Percentiles rank a stretch among this genome's conserved stretches.
These are phyloP conservation scores for Ormyrus rosae DNA, from an alignment of 2,888 invertebrate genomes.

Conservation along the genomic window DNA sequence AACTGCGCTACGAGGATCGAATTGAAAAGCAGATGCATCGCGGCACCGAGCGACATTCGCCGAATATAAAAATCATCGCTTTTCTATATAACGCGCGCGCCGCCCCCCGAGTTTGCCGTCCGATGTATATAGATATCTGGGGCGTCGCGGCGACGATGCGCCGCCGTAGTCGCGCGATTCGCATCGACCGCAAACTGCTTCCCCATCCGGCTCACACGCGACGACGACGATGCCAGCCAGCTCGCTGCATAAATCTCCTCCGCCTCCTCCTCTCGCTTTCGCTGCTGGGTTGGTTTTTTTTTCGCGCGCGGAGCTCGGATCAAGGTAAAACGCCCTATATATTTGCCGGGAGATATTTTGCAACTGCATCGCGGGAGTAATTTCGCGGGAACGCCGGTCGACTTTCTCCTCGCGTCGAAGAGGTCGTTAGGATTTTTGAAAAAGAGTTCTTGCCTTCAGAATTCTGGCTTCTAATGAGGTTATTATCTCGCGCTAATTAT, in stretches of 20 bases:
- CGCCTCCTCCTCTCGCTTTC: not conserved
- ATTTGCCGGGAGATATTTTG: too few relatives aligned
- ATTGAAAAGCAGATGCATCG: conserved; percentile 46
- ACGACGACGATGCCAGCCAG: conserved; percentile 29
- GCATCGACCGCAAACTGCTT: conserved; percentile 52
- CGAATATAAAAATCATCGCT: conserved; percentile 55
- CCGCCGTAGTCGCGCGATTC: conserved; percentile 15
- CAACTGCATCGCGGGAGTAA: too few relatives aligned
- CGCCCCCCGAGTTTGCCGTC: too few relatives aligned
- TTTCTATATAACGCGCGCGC: not conserved
- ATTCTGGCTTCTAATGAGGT: too few relatives aligned
- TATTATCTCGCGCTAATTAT: too few relatives aligned
- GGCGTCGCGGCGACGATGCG: too few relatives aligned
- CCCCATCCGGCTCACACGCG: conserved; percentile 32
- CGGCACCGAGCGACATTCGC: conserved; percentile 25
- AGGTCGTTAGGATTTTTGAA: too few relatives aligned
- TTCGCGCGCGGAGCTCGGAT: not conserved
- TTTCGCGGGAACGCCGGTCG: too few relatives aligned
- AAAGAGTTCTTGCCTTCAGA: too few relatives aligned
- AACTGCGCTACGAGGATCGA: conserved; percentile 37
- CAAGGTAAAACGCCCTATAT: too few relatives aligned
- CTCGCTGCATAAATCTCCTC: conserved; percentile 48
- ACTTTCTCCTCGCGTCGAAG: too few relatives aligned
- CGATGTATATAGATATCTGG: too few relatives aligned
- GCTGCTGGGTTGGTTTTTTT: not conserved